Evolutionary conservation across 1,140 invertebrate genomes (phyloP).

Genomic region (Bathynomus jamesi): DNA sequence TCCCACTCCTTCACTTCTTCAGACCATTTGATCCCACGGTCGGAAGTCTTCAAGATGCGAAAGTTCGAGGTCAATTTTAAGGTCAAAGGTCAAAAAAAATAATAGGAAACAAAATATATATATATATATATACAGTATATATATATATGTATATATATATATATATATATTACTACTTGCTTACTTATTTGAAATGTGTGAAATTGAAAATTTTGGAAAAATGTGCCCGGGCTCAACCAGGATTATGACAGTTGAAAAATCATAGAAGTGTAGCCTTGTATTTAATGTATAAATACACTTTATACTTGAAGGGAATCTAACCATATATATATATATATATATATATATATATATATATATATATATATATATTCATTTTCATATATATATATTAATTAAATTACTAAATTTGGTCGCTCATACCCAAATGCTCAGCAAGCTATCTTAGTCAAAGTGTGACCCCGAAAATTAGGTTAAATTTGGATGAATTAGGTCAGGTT

Average conservation of each 20-base stretch:
- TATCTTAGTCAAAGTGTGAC: too few species aligned
- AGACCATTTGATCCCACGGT: not conserved
- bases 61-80: not conserved
- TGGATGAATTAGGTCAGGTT: not conserved
- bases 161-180: not conserved
- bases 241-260: too few species aligned
- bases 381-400: not conserved
- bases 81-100: too few species aligned
- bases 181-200: too few species aligned
- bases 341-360: not conserved
- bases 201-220: too few species aligned
- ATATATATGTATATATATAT: conserved; percentile 1
- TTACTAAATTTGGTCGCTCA: not conserved
- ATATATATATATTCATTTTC: not conserved
- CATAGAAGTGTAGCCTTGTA: too few species aligned
- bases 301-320: not conserved
- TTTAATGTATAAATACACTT: too few species aligned
- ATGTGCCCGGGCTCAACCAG: too few species aligned
- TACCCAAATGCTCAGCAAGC: too few species aligned
- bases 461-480: not conserved
- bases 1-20: not conserved
- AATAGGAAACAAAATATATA: not conserved
- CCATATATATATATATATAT: not conserved
- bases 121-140: not conserved
- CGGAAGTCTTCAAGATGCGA: not conserved